Evolutionary conservation across 2,113 vertebrate genomes (phyloP).

Genomic region (Scartelaos histophorus): DNA sequence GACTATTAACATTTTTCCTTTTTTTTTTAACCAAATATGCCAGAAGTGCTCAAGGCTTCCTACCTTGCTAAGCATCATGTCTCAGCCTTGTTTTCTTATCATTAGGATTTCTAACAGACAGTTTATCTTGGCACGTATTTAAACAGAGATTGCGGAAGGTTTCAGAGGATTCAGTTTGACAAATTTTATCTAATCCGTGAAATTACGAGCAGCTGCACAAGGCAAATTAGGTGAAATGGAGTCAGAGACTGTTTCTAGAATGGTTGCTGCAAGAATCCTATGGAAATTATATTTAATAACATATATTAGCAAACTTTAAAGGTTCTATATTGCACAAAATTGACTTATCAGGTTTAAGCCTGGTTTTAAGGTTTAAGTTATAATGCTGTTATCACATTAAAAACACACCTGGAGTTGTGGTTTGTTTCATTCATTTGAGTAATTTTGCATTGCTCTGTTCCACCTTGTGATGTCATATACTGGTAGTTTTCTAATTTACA

Average conservation of each 20-base stretch:
- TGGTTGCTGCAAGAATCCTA: background rate
- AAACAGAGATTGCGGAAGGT: slow-evolving; percentile 38
- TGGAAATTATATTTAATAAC: too few species aligned
- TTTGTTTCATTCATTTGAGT: too few species aligned
- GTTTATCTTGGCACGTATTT: slow-evolving; percentile 37
- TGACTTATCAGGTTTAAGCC: too few species aligned
- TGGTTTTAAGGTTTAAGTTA: background rate
- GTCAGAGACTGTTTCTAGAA: background rate
- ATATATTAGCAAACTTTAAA: too few species aligned
- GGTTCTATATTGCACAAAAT: background rate
- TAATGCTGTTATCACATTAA: too few species aligned
- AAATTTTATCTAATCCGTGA: slow-evolving; percentile 24
- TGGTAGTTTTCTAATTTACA: too few species aligned
- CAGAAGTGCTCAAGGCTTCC: slow-evolving; percentile 22
- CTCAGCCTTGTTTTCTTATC: slow-evolving; percentile 33
- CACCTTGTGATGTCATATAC: too few species aligned
- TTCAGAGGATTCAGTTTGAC: slow-evolving; percentile 31
- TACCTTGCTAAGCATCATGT: background rate
- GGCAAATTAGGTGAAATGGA: slow-evolving; percentile 2
- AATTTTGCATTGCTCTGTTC: too few species aligned
- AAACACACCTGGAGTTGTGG: too few species aligned
- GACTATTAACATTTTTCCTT: slow-evolving; percentile 3
- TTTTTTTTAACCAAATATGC: slow-evolving; percentile 9
- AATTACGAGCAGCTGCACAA: slow-evolving; percentile 26
- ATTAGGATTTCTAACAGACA: slow-evolving; percentile 26